Base-by-base conservation (phyloP, 2,797 vertebrate species). In the Enteromius radiatus region DNA sequence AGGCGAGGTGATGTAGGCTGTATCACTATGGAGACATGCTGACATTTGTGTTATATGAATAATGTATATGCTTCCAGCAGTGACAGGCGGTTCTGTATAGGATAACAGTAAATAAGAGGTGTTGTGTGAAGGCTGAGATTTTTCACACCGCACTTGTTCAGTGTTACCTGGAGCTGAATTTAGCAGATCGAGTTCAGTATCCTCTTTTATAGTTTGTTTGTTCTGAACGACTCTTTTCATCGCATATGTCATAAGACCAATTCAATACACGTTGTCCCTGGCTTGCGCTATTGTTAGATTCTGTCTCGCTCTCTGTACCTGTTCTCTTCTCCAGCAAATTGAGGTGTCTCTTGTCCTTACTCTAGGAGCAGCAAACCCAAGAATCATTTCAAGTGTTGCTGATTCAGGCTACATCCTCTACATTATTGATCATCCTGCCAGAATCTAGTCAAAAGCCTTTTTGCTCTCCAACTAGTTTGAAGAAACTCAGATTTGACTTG, bases 11-110 rank as follows among this genome's bases (percentile, higher is more conserved):
- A 70, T 61, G 65, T 76, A 78, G 75, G 80, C 38, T 84, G 71
- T 67, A 69, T 84, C 68, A 82, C 77, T 68, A 45, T 52, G 26
- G 52, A 56, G 69, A 70, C 76, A 47, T 49, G 77, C 47, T 77
- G 70, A 83, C 78, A 76, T 78, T 78, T 83, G 68, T 81, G 56
- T 78, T 82, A 80, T 84, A 78, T 69, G 47, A 83, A 82, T 85
- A 84, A 87, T 84, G 63, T 59, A 77, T 76, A 76, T 38, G 49
- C 21, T 78, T 9, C 41, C 47, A 0, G 41, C 31, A 68, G 61
- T n/a, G 49, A 74, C 43, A 76, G 77, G 45, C 31, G 47, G 36
- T 78, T 63, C 52, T 70, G 45, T 65, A 73, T 75, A 76, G 70
- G 52, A 23, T 36, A 54, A 54, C 59, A 43, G 56, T 78, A 87